Evolutionary conservation across 2,113 vertebrate species (phyloP).

Genomic region (Alouatta palliata): DNA sequence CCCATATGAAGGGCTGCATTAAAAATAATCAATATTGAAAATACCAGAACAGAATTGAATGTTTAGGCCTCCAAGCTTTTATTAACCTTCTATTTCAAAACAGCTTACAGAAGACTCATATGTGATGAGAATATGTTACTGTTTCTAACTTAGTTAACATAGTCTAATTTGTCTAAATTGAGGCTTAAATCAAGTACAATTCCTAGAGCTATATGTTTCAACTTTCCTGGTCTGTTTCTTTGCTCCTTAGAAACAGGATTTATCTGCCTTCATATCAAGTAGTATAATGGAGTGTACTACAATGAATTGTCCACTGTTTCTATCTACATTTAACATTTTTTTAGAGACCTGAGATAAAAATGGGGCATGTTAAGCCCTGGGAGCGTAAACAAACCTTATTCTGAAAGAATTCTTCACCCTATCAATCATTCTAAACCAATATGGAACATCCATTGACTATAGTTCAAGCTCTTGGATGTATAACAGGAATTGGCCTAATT

Average conservation of each 20-base stretch:
- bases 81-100: background rate
- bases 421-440: background rate
- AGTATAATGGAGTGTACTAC: background rate
- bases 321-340: background rate
- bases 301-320: background rate
- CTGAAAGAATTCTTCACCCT: background rate
- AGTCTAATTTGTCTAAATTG: background rate
- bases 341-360: constrained; percentile 6
- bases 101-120: background rate
- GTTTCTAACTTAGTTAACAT: background rate
- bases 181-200: background rate
- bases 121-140: background rate
- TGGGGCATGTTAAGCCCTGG: background rate
- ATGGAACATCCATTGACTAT: background rate
- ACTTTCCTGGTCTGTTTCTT: background rate
- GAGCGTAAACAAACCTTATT: background rate
- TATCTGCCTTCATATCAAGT: background rate
- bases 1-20: background rate
- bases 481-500: background rate
- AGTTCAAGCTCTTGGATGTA: background rate
- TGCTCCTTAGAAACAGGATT: background rate
- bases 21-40: background rate
- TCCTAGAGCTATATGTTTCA: background rate
- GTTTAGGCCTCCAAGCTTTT: background rate
- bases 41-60: background rate